Evolutionary conservation across 2,797 vertebrate genomes (phyloP).

Genomic region (Varecia variegata): DNA sequence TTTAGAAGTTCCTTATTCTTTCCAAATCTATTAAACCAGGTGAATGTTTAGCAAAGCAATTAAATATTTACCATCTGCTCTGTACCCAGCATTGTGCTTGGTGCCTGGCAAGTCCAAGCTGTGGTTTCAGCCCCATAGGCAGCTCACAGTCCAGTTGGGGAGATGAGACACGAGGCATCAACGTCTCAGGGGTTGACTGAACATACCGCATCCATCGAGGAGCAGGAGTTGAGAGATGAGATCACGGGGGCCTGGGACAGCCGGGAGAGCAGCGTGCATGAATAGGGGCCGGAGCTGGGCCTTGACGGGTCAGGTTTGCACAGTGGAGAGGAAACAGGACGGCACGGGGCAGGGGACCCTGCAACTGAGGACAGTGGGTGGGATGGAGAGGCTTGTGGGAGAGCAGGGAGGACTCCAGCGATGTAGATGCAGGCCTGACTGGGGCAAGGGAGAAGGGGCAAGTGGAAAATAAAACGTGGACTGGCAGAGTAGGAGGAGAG

Average conservation of each 20-base stretch:
- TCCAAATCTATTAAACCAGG: neutral
- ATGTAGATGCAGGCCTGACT: neutral
- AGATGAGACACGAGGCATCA: neutral
- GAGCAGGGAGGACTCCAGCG: neutral
- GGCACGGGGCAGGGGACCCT: neutral
- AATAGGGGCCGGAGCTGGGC: neutral
- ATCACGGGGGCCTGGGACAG: neutral
- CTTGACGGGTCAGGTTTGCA: neutral
- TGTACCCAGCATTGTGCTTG: too few relatives aligned
- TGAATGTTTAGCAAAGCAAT: neutral
- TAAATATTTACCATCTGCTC: neutral
- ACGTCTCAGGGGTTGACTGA: neutral
- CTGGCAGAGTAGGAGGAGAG: neutral
- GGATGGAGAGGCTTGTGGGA: neutral
- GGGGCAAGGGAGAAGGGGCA: neutral
- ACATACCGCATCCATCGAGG: too few relatives aligned
- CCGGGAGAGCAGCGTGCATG: neutral
- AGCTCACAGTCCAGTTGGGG: neutral
- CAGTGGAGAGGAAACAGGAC: neutral
- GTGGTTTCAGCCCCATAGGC: neutral
- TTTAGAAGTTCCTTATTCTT: neutral
- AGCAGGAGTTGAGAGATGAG: neutral
- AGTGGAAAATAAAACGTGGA: neutral
- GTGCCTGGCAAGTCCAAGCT: neutral
- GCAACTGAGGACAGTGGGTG: accelerated